Conservation (phyloP, 2,113 vertebrate genomes). For the Pomatorhinus ruficollis region DNA sequence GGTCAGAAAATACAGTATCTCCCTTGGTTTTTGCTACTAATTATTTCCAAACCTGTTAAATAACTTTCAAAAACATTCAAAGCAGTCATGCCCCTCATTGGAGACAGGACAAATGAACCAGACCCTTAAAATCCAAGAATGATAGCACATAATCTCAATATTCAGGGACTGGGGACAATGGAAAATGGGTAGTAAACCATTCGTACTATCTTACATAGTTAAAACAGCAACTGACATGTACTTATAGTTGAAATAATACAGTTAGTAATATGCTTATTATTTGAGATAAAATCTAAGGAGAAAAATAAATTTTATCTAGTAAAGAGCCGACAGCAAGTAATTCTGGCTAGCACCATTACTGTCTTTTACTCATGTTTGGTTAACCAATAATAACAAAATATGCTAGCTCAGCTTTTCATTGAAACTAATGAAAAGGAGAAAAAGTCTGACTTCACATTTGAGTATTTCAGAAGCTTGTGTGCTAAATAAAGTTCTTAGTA, state of each 20-base stretch:
- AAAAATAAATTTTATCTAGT: neutral
- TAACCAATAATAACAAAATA: neutral
- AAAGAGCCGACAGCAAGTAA: neutral
- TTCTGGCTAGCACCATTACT: neutral
- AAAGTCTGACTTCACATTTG: neutral
- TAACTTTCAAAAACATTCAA: neutral
- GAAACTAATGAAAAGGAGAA: neutral
- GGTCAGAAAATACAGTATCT: neutral
- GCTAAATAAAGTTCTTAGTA: neutral
- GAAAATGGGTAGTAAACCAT: neutral
- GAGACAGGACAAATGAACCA: neutral
- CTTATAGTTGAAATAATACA: neutral
- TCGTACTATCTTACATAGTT: neutral
- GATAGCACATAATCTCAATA: neutral
- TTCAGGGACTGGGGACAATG: neutral
- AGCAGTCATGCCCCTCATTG: neutral
- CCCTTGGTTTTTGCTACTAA: neutral
- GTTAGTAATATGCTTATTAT: neutral
- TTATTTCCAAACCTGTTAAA: neutral
- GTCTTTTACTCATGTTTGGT: neutral
- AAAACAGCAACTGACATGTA: neutral
- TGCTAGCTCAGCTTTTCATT: accelerated
- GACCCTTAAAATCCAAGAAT: neutral
- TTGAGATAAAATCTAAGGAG: neutral
- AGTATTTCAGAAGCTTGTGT: neutral